These are phyloP conservation scores for Drosophila falleni DNA, from an alignment of 2,888 invertebrate species.

Conservation along the genomic window DNA sequence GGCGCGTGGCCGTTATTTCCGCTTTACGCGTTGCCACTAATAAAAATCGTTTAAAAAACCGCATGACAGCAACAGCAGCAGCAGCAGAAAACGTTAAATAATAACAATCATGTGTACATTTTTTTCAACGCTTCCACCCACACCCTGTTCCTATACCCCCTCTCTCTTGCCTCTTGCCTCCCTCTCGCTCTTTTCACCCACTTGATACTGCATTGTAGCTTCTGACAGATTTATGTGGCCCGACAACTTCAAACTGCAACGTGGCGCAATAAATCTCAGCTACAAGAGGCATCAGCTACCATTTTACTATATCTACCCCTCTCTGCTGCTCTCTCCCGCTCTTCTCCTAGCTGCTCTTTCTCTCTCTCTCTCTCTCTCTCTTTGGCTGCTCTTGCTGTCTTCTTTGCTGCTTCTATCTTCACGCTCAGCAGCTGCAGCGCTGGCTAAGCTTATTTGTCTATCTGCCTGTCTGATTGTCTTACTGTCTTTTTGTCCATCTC, in stretches of 20 bases:
- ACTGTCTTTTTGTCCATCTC: conserved; percentile 7
- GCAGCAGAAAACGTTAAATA: conserved; percentile 64
- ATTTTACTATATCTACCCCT: not conserved
- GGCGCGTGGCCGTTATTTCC: conserved; percentile 80
- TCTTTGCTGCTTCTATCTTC: conserved; percentile 10
- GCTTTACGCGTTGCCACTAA: conserved; percentile 76
- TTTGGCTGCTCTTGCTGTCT: not conserved
- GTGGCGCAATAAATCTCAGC: conserved; percentile 75
- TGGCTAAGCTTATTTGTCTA: conserved; percentile 71
- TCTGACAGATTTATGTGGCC: conserved; percentile 71
- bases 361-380: no score
- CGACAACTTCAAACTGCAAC: conserved; percentile 79
- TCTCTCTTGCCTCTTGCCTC: not conserved
- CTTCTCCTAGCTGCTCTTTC: not conserved
- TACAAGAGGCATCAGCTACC: conserved; percentile 47
- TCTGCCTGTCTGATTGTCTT: conserved; percentile 23
- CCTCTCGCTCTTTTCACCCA: not conserved
- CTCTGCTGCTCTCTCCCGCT: not conserved
- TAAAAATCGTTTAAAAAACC: conserved; percentile 80
- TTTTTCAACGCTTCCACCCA: conserved; percentile 36
- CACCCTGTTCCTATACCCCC: not conserved
- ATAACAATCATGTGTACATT: conserved; percentile 77
- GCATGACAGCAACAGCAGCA: conserved; percentile 59
- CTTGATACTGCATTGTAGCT: conserved; percentile 15
- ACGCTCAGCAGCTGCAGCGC: conserved; percentile 37